Conservation (phyloP, 2,888 invertebrate species). For the Ophion slaviceki region DNA sequence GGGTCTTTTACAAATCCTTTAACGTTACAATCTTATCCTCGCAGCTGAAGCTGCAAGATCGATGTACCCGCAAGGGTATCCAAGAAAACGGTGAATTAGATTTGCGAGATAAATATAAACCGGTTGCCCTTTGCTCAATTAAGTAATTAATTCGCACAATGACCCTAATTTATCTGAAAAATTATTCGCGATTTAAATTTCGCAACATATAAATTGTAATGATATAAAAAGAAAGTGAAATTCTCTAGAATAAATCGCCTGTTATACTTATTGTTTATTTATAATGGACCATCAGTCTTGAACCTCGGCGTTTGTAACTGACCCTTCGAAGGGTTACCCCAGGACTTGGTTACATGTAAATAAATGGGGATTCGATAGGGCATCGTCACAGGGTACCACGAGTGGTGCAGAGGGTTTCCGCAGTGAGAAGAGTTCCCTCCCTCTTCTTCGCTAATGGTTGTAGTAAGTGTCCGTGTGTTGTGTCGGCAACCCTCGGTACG, state of each 20-base stretch:
- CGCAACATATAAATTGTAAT: neutral
- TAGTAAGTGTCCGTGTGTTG: constrained; percentile 45
- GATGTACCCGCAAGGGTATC: too few species aligned
- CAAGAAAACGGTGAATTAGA: too few species aligned
- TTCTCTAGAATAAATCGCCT: neutral
- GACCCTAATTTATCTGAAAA: too few species aligned
- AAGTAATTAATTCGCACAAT: too few species aligned
- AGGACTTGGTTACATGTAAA: constrained; percentile 74
- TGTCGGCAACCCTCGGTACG: constrained; percentile 52
- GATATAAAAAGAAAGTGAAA: neutral
- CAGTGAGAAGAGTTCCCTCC: constrained; percentile 57
- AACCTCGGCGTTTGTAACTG: neutral
- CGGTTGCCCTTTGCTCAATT: too few species aligned
- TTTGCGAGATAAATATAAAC: too few species aligned
- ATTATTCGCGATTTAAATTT: too few species aligned
- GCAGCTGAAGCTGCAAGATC: too few species aligned
- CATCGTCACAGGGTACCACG: constrained; percentile 80
- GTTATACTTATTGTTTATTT: neutral
- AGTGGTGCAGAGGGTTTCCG: constrained; percentile 55
- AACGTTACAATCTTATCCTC: too few species aligned
- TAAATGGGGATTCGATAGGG: constrained; percentile 83
- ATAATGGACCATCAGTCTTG: neutral
- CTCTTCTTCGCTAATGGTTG: constrained; percentile 39
- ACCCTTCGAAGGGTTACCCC: constrained; percentile 58
- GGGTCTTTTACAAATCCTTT: too few species aligned